Base-by-base conservation (phyloP, 2,888 invertebrate species). In the Calephelis perditalis region DNA sequence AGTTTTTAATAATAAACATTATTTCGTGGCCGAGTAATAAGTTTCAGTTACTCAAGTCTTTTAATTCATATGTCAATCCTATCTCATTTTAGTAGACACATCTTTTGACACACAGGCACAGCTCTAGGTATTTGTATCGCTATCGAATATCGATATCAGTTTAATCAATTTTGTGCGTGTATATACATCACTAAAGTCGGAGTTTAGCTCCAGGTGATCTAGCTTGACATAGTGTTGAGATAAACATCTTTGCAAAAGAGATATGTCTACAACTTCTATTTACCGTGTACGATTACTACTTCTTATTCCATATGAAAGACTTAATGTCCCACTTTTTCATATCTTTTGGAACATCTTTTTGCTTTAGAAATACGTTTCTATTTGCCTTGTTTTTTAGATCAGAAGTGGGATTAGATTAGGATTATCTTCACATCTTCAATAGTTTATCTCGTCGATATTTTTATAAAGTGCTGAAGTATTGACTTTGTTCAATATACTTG, bases 281-380 rank as follows among this genome's bases (percentile, higher is more conserved):
- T 49, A 49, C 49, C 49, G 15, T 49, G 26, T 9, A 49, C 15
- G 26, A 49, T 49, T 49, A 49, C 49, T 49, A 49, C 26, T 49
- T 49, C 49, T 49, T 49, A 49, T 49, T 49, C 26, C 49, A 49
- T 49, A 49, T 49, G 49, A 26, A 49, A 49, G 26, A 49, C 26
- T 49, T 26, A 49, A 26, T 49, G 49, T 49, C 49, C 49, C 26
- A 49, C 49, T 49, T 49, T 49, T 49, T 49, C 49, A 10, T 49
- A 49, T 49, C 49, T 49, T 49, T 49, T 26, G 12, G 15, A 49
- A 9, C 12, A 49, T 49, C 49, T 49, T 49, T 49, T 26, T 49
- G 10, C 8, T 26, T 49, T 49, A 49, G 26, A 49, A 49, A 49
- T 26, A 49, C 49, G 8, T 26, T 15, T 49, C 15, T 49, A 49